Base-by-base conservation (phyloP, 2,888 invertebrate species). In the Lobophora halterata region DNA sequence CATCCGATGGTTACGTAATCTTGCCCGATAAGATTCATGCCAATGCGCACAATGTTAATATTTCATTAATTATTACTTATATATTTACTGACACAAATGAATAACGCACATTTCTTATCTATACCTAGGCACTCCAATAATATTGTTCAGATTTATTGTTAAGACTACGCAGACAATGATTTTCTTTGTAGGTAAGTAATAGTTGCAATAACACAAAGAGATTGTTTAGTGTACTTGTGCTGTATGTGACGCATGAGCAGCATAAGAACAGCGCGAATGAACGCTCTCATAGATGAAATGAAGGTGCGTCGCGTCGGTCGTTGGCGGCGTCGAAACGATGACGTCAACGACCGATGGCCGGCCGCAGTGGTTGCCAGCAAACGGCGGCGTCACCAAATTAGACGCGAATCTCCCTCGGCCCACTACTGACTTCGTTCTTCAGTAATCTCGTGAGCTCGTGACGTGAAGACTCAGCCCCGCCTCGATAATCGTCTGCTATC, bases 381-480 rank as follows among this genome's bases (percentile, higher is more conserved):
- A n/a, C n/a, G n/a, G 46, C 67, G 52, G 68, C 85, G 86, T 85
- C 86, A 85, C 86, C 79, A 81, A 83, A 82, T 83, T 83, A 83
- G 82, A 83, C 72, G 73, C 76, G 75, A 76, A 39, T 25, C 21
- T 37, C 5, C 6, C 17, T 17, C 33, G 18, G 32, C 24, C 11
- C 31, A 67, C 56, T 49, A 55, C 52, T 54, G 55, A 55, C 48
- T 67, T 59, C 53, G 53, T 58, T 52, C 55, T 61, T 52, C 48
- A 57, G 65, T 61, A 72, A 72, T 72, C 73, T 27, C 19, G 42
- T 36, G 42, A 47, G n/a, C n/a, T n/a, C 67, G 65, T 83, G 83
- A 82, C 80, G 79, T 66, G 58, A 59, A 55, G n/a, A n/a, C n/a
- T n/a, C n/a, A n/a, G 68, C 79, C 79, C 76, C 83, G 79, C 83